phyloP scores from a whole-genome alignment of 2,113 vertebrate genomes.

The Zonotrichia leucophrys region DNA sequence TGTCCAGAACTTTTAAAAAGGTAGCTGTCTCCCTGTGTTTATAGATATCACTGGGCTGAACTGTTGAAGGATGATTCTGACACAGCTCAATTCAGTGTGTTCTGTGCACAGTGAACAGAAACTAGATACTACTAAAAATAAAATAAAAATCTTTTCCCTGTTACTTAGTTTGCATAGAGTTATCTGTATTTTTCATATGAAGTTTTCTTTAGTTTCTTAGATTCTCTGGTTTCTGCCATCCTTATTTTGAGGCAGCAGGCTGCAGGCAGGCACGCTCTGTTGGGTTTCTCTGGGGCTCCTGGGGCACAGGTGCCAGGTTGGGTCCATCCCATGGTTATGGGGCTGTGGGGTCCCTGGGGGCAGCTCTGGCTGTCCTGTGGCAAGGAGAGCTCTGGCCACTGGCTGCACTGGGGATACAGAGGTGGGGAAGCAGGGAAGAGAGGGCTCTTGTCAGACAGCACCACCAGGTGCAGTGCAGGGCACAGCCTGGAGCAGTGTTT shows the following conservation, averaged over 20 bases:
- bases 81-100: not conserved
- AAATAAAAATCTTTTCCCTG: not conserved
- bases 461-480: not conserved
- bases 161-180: not conserved
- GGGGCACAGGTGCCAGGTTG: not conserved
- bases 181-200: not conserved
- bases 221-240: not conserved
- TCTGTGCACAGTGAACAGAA: not conserved
- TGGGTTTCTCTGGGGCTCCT: not conserved
- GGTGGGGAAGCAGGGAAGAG: not conserved
- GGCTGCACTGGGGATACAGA: not conserved
- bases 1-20: not conserved
- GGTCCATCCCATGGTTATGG: not conserved
- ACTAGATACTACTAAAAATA: not conserved
- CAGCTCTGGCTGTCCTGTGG: not conserved
- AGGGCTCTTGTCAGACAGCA: not conserved
- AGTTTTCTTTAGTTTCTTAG: not conserved
- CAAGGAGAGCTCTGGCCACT: not conserved
- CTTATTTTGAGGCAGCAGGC: not conserved
- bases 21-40: not conserved
- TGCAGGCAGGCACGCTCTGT: accelerated
- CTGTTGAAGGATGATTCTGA: not conserved
- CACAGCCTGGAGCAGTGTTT: not conserved
- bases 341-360: accelerated
- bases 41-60: not conserved